Evolutionary conservation across 2,888 invertebrate species (phyloP), one percentile per base, ranked within the genome.

Genomic region (Papilio protenor): DNA sequence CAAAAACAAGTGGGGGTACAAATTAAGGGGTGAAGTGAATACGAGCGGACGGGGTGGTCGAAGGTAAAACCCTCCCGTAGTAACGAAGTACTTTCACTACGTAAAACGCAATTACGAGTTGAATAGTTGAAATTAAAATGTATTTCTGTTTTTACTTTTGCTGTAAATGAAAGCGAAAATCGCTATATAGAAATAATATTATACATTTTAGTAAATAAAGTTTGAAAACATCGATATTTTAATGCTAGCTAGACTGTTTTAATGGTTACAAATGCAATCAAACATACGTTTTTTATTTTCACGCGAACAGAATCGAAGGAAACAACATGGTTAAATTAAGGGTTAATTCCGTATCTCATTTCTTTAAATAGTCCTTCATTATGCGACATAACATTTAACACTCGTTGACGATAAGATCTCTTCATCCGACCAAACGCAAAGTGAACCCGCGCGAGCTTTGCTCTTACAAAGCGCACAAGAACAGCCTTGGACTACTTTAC

Each of bases 1-100:
- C 79, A 81, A 81, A 78, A 77, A 64, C 74, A 27, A 77, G 64
- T 81, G 79, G 76, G 57, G 83, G 82, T 83, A 85, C 85, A 84
- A 83, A 84, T 83, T 84, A 85, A 85, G 81, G 81, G 52, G 72
- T 27, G 79, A 77, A 75, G 55, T 71, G 49, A 72, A 66, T 27
- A 71, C 49, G 71, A 27, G 45, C 72, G 16, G 49, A 16, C 33
- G n/a, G 16, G 27, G 16, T 16, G 18, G 57, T 47, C 14, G 69
- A 59, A 74, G 73, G 40, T 45, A 66, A 77, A 76, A 75, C 79
- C 74, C 74, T 40, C 64, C 59, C 70, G 66, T 66, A 78, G 77
- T 78, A 81, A 79, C 77, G 78, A 78, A 77, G 78, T 76, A 73
- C 78, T 78, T 80, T 77, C 77, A 73, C 76, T 72, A 76, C 77